These are phyloP conservation scores for Drosophila kanapiae DNA, from an alignment of 1,140 invertebrate species.

Conservation along the genomic window DNA sequence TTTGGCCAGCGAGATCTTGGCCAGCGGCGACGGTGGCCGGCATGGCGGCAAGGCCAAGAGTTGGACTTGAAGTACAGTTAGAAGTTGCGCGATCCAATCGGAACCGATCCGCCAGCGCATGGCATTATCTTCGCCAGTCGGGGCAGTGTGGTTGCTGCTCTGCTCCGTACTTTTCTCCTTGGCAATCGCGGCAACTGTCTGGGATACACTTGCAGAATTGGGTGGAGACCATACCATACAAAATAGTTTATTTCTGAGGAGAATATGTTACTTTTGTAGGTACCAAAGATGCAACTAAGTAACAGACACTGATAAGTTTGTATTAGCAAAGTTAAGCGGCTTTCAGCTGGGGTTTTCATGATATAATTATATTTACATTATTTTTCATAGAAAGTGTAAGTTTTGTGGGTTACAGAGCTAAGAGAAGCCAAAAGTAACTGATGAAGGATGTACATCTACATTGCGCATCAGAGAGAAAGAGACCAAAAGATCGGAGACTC, in stretches of 20 bases:
- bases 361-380: too few species aligned
- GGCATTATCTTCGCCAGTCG: conserved; percentile 45
- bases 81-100: conserved; percentile 45
- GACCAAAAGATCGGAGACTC: too few species aligned
- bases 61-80: conserved; percentile 51
- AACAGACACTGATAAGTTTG: not conserved
- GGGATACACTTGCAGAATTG: conserved; percentile 17
- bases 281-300: not conserved
- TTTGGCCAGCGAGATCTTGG: conserved; percentile 24
- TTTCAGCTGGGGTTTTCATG: too few species aligned
- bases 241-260: not conserved
- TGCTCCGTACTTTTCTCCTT: conserved; percentile 12
- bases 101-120: conserved; percentile 52
- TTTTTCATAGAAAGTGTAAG: too few species aligned
- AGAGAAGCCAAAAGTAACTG: too few species aligned
- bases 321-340: too few species aligned
- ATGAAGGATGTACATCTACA: too few species aligned
- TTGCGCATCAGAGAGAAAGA: too few species aligned
- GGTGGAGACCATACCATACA: not conserved
- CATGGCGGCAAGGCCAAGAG: conserved; percentile 39
- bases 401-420: too few species aligned
- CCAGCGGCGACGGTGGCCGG: conserved; percentile 10
- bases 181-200: conserved; percentile 36
- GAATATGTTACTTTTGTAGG: not conserved
- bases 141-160: conserved; percentile 4